Evolutionary conservation across 2,113 vertebrate genomes (phyloP).

Genomic region (Myotis brandtii): DNA sequence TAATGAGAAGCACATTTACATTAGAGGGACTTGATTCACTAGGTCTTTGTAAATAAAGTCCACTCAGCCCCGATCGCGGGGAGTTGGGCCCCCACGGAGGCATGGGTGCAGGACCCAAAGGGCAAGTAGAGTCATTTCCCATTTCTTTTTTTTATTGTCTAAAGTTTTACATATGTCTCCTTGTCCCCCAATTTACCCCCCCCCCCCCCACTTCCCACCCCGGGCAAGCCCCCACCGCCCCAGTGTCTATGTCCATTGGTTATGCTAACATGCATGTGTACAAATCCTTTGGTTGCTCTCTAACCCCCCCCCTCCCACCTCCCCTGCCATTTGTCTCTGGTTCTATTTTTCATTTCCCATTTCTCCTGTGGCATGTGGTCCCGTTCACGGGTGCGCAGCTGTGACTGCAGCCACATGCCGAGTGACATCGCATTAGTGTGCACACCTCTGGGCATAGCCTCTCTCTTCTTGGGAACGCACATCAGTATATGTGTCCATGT

Average conservation of each 20-base stretch:
- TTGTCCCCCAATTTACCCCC: too few relatives aligned
- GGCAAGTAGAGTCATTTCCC: not conserved
- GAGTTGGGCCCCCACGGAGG: not conserved
- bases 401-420: not conserved
- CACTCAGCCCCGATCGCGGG: slow-evolving; percentile 45
- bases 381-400: not conserved
- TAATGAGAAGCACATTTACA: slow-evolving; percentile 83
- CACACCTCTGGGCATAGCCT: not conserved
- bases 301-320: too few relatives aligned
- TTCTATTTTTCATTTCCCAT: too few relatives aligned
- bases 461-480: not conserved
- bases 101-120: slow-evolving; percentile 17
- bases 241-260: too few relatives aligned
- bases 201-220: too few relatives aligned
- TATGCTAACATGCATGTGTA: too few relatives aligned
- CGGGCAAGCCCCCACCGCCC: too few relatives aligned
- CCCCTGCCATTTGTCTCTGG: too few relatives aligned
- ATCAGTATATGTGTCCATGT: not conserved
- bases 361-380: not conserved
- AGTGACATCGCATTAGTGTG: not conserved
- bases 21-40: slow-evolving; percentile 82
- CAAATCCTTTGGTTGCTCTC: too few relatives aligned
- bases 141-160: not conserved
- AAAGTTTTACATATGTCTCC: too few relatives aligned
- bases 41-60: slow-evolving; percentile 79